Evolutionary conservation across 2,888 invertebrate species (phyloP), one percentile per base, ranked within the genome.

Genomic region (Cerastis leucographa): DNA sequence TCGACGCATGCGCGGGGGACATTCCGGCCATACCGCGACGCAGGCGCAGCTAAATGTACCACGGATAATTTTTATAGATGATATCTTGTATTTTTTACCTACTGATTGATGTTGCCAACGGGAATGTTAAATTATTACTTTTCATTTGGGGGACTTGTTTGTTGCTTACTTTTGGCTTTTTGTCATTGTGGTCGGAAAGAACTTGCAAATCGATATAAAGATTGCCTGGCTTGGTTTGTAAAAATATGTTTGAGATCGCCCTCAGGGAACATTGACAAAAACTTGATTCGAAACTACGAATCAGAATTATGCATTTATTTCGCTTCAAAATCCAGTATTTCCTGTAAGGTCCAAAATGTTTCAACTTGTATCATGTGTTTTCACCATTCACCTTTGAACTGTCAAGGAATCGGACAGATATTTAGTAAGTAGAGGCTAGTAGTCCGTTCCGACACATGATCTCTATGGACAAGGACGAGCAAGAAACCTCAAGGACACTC

Each of bases 51-150:
- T 91, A 94, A 94, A 94, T 93, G 92, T 90, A 90, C 93, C 92
- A 90, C 78, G 84, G 84, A 93, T 94, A 94, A 93, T 94, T 90
- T 89, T 89, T 92, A 93, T 92, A 92, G 92, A 94, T 93, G 92
- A 92, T 92, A 92, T 91, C 91, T 87, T 85, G 81, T 75, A 84
- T 88, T 87, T 85, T 78, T 84, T 85, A 77, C 84, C 81, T 79
- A 71, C 76, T 80, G 76, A 89, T 88, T 87, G 83, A 89, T 88
- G 87, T 84, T 79, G 79, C 80, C 80, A 83, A 83, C 56, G 83
- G 87, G 78, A 89, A 88, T 78, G 79, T 82, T 71, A 75, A 88
- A 83, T 88, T 87, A 81, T 88, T 79, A 85, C 76, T 87, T 87
- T 87, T 87, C 76, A 79, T 83, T 83, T 87, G 75, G 69, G 54